Percentiles rank a stretch among this genome's conserved stretches.
These are phyloP conservation scores for Leptocoma aspasia DNA, from an alignment of 2,113 vertebrate genomes.

Conservation along the genomic window DNA sequence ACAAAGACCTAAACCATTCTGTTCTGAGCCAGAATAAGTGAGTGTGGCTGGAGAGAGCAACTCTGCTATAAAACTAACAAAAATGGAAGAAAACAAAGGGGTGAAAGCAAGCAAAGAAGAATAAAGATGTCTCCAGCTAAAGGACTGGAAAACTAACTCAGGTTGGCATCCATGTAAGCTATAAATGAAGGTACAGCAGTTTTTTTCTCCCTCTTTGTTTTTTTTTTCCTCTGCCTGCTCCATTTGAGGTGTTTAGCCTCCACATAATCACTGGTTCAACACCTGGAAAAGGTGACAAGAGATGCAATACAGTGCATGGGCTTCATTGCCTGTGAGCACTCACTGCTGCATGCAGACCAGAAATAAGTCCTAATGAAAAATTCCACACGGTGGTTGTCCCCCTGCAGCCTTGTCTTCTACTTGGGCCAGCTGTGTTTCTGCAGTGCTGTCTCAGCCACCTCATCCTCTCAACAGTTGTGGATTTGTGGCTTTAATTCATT, in stretches of 20 bases:
- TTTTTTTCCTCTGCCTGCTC: neutral
- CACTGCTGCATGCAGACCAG: neutral
- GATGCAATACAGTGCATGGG: neutral
- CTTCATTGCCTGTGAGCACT: neutral
- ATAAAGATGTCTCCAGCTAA: neutral
- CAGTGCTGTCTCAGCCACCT: neutral
- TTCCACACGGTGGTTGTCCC: neutral
- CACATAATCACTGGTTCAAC: neutral
- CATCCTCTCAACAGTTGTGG: fast-evolving
- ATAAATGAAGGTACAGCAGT: neutral
- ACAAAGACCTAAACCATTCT: neutral
- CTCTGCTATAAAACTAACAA: neutral
- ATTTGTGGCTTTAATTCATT: fast-evolving
- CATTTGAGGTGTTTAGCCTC: neutral
- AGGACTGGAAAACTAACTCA: neutral
- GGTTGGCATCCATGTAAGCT: neutral
- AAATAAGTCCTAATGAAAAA: neutral
- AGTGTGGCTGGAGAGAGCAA: neutral
- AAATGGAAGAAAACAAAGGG: neutral
- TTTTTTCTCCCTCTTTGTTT: neutral
- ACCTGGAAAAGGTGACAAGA: neutral
- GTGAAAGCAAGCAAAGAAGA: neutral
- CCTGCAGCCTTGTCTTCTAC: neutral
- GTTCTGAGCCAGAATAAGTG: neutral
- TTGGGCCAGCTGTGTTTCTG: neutral